Evolutionary conservation across 37 sponge, comb jelly and placozoan species (phyloP).

Genomic region (Halichondria panicea): DNA sequence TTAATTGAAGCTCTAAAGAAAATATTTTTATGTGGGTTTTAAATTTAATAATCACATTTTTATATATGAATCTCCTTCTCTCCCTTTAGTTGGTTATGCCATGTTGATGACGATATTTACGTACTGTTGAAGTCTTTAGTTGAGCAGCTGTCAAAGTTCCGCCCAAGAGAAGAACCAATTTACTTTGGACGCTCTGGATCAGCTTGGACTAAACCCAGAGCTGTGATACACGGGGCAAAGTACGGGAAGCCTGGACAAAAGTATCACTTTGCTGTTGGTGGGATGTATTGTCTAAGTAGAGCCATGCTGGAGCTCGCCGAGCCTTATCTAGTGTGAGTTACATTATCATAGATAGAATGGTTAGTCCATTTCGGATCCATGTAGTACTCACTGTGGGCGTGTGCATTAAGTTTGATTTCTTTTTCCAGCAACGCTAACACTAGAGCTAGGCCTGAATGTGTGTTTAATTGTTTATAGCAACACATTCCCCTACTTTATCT

Average conservation of each 20-base stretch:
- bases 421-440: too few species aligned
- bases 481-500: too few species aligned
- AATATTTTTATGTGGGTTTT: neutral
- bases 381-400: too few species aligned
- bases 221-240: conserved; percentile 9
- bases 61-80: neutral
- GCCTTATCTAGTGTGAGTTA: conserved; percentile 30
- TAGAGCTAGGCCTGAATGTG: too few species aligned
- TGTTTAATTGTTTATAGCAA: too few species aligned
- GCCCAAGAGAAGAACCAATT: conserved; percentile 27
- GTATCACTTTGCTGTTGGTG: conserved; percentile 59
- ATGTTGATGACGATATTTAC: conserved; percentile 45
- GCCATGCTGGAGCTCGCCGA: conserved; percentile 27
- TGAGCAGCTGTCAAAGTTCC: conserved; percentile 1
- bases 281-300: conserved; percentile 56
- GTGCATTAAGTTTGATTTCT: too few species aligned
- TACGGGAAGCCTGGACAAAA: conserved; percentile 6
- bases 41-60: too few species aligned
- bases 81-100: conserved; percentile 39
- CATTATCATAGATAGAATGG: neutral
- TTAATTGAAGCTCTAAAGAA: neutral
- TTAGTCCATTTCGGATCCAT: too few species aligned
- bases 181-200: conserved; percentile 42
- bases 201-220: conserved; percentile 7
- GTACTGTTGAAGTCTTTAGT: conserved; percentile 4